These are phyloP conservation scores for Pachymerium ferrugineum DNA, from an alignment of 2,888 invertebrate genomes.

Conservation along the genomic window DNA sequence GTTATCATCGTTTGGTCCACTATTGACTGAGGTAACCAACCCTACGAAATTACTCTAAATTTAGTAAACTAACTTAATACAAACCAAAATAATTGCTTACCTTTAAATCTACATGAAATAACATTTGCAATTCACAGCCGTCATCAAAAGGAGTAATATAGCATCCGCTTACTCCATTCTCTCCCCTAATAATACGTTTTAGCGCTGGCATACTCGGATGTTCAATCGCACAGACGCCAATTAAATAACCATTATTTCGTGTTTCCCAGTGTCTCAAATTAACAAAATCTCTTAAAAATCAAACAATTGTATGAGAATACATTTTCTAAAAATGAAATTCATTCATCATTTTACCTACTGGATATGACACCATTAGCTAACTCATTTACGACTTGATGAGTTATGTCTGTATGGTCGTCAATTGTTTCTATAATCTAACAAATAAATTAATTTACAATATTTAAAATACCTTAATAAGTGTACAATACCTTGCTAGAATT, in stretches of 20 bases:
- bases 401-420: constrained; percentile 22
- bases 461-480: neutral
- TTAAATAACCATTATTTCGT: neutral
- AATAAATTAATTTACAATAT: neutral
- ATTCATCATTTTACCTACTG: constrained; percentile 23
- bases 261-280: constrained; percentile 5
- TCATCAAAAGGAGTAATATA: neutral
- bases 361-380: neutral
- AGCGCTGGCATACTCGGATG: constrained; percentile 5
- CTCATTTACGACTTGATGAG: neutral
- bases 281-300: constrained; percentile 5
- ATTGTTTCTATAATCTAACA: neutral
- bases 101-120: neutral
- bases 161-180: neutral
- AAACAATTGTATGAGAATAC: neutral
- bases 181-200: neutral
- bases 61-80: neutral
- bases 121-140: neutral
- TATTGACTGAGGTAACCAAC: constrained; percentile 22
- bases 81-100: neutral
- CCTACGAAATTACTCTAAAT: neutral
- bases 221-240: neutral
- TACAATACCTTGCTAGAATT: neutral
- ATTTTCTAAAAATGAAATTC: neutral
- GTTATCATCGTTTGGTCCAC: constrained; percentile 25